phyloP scores from a whole-genome alignment of 2,797 vertebrate species.

The Lycodopsis pacificus region DNA sequence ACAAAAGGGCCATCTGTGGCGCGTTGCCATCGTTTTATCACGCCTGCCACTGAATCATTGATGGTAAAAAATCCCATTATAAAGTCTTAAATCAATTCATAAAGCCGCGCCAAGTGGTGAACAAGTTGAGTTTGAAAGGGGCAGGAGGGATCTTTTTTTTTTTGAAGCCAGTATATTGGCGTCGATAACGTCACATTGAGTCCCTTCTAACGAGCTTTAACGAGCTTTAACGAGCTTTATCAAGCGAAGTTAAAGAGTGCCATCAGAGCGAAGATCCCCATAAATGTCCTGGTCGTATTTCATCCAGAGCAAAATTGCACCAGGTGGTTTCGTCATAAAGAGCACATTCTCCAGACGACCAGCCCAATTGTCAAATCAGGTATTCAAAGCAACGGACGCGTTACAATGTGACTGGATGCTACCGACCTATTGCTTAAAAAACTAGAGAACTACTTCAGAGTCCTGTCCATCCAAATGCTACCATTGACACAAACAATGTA shows the following conservation, averaged over 20 bases:
- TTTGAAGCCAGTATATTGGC: not conserved
- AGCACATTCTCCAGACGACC: not conserved
- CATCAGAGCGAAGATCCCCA: not conserved
- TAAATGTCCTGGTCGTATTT: conserved; percentile 1
- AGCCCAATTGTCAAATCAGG: not conserved
- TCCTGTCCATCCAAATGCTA: not conserved
- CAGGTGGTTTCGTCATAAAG: not conserved
- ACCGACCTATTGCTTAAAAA: not conserved
- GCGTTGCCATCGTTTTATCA: conserved; percentile 34
- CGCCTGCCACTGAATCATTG: conserved; percentile 39
- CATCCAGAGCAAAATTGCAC: not conserved
- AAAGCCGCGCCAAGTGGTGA: conserved; percentile 29
- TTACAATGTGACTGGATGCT: not conserved
- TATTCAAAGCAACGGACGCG: not conserved
- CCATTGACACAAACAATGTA: not conserved
- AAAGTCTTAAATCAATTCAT: conserved; percentile 46
- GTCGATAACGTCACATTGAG: not conserved
- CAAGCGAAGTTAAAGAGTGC: not conserved
- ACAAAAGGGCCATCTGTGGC: conserved; percentile 25
- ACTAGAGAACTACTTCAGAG: not conserved
- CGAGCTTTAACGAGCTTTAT: not conserved
- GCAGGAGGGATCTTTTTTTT: conserved; percentile 4
- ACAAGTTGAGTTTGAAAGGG: conserved; percentile 24
- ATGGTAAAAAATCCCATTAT: conserved; percentile 63
- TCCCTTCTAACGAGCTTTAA: conserved; percentile 14